Conservation (phyloP, 2,797 vertebrate species). For the Yasuhikotakia modesta region DNA sequence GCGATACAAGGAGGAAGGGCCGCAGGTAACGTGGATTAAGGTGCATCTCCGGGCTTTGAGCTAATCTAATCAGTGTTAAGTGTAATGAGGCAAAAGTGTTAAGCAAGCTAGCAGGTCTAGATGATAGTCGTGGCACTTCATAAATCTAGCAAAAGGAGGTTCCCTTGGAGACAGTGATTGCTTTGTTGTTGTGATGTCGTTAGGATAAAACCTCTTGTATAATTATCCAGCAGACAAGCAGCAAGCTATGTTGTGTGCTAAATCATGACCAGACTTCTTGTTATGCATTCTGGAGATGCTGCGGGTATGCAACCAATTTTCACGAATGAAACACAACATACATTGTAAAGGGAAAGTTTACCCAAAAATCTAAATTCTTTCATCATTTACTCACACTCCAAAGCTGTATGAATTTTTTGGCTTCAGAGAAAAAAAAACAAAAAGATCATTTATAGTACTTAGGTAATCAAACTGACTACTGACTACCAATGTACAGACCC, state of each 20-base stretch:
- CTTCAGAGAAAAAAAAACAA: too few relatives aligned
- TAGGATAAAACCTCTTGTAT: slow-evolving; percentile 27
- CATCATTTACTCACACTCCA: too few relatives aligned
- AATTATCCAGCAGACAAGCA: slow-evolving; percentile 32
- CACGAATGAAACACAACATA: too few relatives aligned
- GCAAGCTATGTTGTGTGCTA: neutral
- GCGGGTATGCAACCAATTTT: neutral
- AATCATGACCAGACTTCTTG: slow-evolving; percentile 1
- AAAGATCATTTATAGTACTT: too few relatives aligned
- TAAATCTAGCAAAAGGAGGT: slow-evolving; percentile 39
- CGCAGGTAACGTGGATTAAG: slow-evolving; percentile 40
- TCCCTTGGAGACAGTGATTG: slow-evolving; percentile 20
- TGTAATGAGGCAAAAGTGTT: slow-evolving; percentile 44
- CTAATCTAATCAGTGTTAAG: slow-evolving; percentile 47
- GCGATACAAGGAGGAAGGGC: slow-evolving; percentile 25
- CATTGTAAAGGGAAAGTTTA: too few relatives aligned
- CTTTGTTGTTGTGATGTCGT: slow-evolving; percentile 42
- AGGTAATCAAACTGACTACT: too few relatives aligned
- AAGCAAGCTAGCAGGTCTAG: slow-evolving; percentile 37
- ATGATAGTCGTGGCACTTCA: slow-evolving; percentile 30
- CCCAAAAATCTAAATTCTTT: too few relatives aligned
- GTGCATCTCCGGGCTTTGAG: slow-evolving; percentile 22
- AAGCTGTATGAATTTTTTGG: too few relatives aligned
- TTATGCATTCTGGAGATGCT: slow-evolving; percentile 1
- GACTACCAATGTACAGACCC: too few relatives aligned